Conservation (phyloP, 2,113 vertebrate genomes). For the Eulemur rufifrons region DNA sequence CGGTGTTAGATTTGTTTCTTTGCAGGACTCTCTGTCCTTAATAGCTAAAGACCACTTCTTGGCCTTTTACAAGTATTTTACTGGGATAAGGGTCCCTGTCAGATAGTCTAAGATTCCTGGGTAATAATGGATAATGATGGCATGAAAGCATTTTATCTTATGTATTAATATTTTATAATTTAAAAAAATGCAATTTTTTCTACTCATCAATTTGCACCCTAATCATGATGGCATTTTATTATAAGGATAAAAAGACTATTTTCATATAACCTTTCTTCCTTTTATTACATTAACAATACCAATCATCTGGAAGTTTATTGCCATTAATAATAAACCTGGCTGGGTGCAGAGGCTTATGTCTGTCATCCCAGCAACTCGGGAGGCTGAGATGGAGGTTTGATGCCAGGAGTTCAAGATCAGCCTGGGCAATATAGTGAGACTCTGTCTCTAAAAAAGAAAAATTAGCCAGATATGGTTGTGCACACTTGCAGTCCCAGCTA, state of each 20-base stretch:
- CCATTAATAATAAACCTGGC: not conserved
- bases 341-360: not conserved
- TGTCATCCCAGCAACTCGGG: not conserved
- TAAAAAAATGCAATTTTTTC: not conserved
- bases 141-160: slow-evolving; percentile 1
- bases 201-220: not conserved
- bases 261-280: not conserved
- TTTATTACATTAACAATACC: slow-evolving; percentile 29
- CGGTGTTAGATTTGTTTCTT: slow-evolving; percentile 15
- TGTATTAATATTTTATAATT: not conserved
- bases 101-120: slow-evolving; percentile 42
- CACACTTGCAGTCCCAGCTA: too few relatives aligned
- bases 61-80: slow-evolving; percentile 30
- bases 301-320: slow-evolving; percentile 36
- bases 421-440: too few relatives aligned
- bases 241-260: slow-evolving; percentile 3
- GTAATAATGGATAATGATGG: not conserved
- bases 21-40: slow-evolving; percentile 34
- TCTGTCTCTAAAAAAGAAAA: too few relatives aligned
- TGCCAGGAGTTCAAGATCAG: too few relatives aligned
- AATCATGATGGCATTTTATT: slow-evolving; percentile 40
- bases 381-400: not conserved
- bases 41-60: not conserved
- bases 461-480: too few relatives aligned
- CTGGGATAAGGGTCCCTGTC: not conserved